phyloP scores from a whole-genome alignment of 1,140 invertebrate genomes.

The Telenomus remus region DNA sequence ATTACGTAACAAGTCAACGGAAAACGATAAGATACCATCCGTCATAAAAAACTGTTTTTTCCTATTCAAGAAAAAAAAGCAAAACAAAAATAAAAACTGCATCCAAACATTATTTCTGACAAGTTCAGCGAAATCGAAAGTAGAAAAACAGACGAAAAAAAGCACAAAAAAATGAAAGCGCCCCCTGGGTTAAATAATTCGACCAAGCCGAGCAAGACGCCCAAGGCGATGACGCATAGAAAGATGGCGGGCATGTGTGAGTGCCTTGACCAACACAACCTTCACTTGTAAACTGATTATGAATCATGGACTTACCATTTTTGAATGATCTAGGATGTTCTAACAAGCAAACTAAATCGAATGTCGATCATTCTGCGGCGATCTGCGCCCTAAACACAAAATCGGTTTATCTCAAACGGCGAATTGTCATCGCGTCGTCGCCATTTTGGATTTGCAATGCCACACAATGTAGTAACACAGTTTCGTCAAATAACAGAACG shows the following conservation, averaged over 20 bases:
- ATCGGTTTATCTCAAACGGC: constrained; percentile 10
- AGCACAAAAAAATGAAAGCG: constrained; percentile 25
- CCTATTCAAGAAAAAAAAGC: too few relatives aligned
- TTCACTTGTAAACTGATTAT: neutral
- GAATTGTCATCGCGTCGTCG: constrained; percentile 44
- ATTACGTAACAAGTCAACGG: too few relatives aligned
- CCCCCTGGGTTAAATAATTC: constrained; percentile 46
- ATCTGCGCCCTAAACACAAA: constrained; percentile 64
- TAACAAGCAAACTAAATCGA: constrained; percentile 27
- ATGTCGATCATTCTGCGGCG: constrained; percentile 43
- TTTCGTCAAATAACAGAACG: too few relatives aligned
- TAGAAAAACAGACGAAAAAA: neutral
- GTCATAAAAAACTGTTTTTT: too few relatives aligned
- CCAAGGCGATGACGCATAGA: constrained; percentile 13
- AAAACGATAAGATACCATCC: too few relatives aligned
- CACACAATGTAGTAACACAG: constrained; percentile 23
- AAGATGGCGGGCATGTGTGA: neutral
- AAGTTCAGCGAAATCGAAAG: neutral
- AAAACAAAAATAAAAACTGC: too few relatives aligned
- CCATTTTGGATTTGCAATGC: constrained; percentile 39
- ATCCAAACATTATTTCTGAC: too few relatives aligned
- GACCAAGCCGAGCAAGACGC: constrained; percentile 39
- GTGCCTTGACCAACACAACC: neutral
- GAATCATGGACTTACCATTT: constrained; percentile 45
- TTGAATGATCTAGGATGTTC: constrained; percentile 16